Percentiles rank a stretch among this genome's conserved stretches.
Conservation (phyloP, 2,113 vertebrate genomes). For the Plecturocebus donacophilus region DNA sequence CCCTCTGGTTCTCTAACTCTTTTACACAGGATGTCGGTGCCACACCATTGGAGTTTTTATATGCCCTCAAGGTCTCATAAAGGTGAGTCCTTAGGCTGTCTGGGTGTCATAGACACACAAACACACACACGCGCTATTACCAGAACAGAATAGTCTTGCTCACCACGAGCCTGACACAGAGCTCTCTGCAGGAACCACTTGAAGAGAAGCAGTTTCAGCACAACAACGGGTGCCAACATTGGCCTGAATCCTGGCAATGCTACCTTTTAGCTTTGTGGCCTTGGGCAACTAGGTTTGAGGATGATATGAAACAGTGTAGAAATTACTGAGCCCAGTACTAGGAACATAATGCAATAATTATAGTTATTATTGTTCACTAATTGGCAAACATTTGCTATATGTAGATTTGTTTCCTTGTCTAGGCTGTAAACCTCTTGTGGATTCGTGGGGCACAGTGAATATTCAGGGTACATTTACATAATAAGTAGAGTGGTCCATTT, state of each 20-base stretch:
- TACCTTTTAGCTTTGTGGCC: neutral
- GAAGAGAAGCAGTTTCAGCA: neutral
- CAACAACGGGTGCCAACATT: accelerated
- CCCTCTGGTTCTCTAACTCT: neutral
- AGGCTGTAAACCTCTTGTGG: neutral
- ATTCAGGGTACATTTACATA: neutral
- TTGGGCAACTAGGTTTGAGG: neutral
- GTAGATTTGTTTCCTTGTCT: neutral
- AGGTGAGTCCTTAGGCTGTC: neutral
- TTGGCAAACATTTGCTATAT: neutral
- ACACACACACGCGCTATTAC: accelerated
- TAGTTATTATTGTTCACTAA: neutral
- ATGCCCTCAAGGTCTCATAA: neutral
- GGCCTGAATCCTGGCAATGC: neutral
- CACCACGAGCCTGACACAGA: neutral
- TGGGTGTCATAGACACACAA: accelerated
- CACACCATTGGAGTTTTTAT: neutral
- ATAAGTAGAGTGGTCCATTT: neutral
- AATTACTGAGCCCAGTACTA: neutral
- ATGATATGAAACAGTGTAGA: neutral
- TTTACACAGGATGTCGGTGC: neutral
- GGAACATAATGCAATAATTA: neutral
- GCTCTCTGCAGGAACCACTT: neutral
- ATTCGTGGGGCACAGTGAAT: neutral
- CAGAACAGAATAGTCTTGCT: neutral